Conservation (phyloP, 2,113 vertebrate species). For the Castor canadensis region DNA sequence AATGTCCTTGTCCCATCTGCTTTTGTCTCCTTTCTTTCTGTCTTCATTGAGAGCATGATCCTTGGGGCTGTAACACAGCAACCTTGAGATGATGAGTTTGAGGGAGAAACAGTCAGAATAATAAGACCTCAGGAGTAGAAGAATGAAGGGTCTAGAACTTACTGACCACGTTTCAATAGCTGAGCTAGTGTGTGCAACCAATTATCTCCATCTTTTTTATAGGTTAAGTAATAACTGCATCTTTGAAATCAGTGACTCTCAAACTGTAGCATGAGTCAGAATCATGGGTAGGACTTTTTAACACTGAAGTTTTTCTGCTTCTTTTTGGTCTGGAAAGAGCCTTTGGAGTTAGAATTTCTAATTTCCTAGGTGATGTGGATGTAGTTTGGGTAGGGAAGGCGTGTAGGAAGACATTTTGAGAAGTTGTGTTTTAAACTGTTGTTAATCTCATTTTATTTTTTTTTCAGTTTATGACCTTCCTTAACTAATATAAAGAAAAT, state of each 20-base stretch:
- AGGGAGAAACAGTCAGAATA: background rate
- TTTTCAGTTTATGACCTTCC: background rate
- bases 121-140: background rate
- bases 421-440: background rate
- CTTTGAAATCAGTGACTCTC: background rate
- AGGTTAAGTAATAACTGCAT: background rate
- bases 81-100: background rate
- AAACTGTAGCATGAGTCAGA: background rate
- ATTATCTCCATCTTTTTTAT: background rate
- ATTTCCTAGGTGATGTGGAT: background rate
- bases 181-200: background rate
- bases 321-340: background rate
- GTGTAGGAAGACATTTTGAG: background rate
- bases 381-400: accelerated
- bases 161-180: background rate
- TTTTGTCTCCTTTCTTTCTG: background rate
- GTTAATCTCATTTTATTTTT: background rate
- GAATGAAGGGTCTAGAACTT: background rate
- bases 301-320: background rate
- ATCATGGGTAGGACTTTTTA: background rate
- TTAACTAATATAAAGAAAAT: background rate
- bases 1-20: background rate
- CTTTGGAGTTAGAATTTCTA: background rate
- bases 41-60: background rate
- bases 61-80: background rate